Percentiles rank a stretch among this genome's conserved stretches.
Evolutionary conservation across 2,888 invertebrate genomes (phyloP).

Genomic region (Synanthedon tipuliformis): DNA sequence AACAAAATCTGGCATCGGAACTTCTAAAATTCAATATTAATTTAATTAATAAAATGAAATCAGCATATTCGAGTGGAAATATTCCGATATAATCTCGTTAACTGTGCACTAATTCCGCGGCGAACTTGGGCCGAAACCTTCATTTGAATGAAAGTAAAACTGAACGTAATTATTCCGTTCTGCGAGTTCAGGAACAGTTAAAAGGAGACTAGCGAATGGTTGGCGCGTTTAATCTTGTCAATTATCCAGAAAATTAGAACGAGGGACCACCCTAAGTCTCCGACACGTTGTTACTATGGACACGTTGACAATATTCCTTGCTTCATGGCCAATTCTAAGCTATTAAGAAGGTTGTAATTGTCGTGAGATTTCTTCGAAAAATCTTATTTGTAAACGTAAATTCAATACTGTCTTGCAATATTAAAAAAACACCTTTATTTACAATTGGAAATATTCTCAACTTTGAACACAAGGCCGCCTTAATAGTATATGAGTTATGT

Average conservation of each 20-base stretch:
- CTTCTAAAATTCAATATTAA: slow-evolving; percentile 5
- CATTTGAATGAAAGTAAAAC: slow-evolving; percentile 39
- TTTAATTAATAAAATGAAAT: slow-evolving; percentile 6
- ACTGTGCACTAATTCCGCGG: slow-evolving; percentile 22
- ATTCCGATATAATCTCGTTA: slow-evolving; percentile 24
- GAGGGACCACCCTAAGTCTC: slow-evolving; percentile 14
- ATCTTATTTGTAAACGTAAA: neutral
- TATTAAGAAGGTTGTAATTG: slow-evolving; percentile 7
- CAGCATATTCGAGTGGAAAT: slow-evolving; percentile 18
- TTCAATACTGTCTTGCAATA: too few relatives aligned
- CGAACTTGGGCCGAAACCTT: slow-evolving; percentile 21
- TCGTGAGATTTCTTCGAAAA: slow-evolving; percentile 2
- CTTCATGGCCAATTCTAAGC: slow-evolving; percentile 2
- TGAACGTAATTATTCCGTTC: slow-evolving; percentile 38
- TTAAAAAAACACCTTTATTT: too few relatives aligned
- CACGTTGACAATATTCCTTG: slow-evolving; percentile 8
- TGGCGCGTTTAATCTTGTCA: slow-evolving; percentile 45
- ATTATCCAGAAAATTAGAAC: slow-evolving; percentile 47
- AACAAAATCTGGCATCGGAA: slow-evolving; percentile 7
- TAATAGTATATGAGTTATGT: too few relatives aligned
- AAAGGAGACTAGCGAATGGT: slow-evolving; percentile 30
- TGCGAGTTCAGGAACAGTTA: slow-evolving; percentile 33
- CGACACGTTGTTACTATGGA: slow-evolving; percentile 17
- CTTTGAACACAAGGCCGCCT: too few relatives aligned
- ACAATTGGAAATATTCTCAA: too few relatives aligned